A percentile compares a stretch with the other conserved stretches of the same genome.
Conservation (phyloP, 2,113 vertebrate genomes). For the Tenebrosternarchus preto region DNA sequence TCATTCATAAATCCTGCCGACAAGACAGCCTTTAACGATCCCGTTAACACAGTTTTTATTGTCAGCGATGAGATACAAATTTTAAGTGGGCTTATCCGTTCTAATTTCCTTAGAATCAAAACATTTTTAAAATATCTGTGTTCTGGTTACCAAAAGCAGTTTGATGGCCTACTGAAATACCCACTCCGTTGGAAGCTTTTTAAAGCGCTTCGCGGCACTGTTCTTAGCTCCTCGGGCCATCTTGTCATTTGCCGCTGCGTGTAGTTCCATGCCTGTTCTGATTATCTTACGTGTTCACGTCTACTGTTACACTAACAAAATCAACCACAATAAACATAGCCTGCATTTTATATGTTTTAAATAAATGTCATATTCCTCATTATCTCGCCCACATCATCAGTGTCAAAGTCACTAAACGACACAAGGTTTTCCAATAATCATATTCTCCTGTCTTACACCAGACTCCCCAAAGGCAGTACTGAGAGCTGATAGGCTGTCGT, state of each 20-base stretch:
- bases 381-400: too few species aligned
- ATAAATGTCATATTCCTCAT: too few species aligned
- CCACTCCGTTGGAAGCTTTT: not conserved
- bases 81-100: not conserved
- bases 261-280: not conserved
- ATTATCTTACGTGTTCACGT: too few species aligned
- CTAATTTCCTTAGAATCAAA: not conserved
- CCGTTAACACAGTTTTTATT: not conserved
- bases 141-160: not conserved
- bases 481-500: too few species aligned
- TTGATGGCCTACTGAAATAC: not conserved
- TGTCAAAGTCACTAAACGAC: too few species aligned
- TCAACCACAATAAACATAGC: not conserved
- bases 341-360: too few species aligned
- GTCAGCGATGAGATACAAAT: too few species aligned
- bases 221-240: not conserved
- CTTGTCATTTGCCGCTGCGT: not conserved
- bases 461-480: too few species aligned
- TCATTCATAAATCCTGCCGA: slow-evolving; percentile 54
- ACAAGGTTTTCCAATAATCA: too few species aligned
- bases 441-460: too few species aligned
- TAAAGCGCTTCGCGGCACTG: not conserved
- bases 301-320: not conserved
- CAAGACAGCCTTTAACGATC: too few species aligned
- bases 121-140: not conserved